These are phyloP conservation scores for Raja brachyura DNA, from an alignment of 2,113 vertebrate species.

Conservation along the genomic window DNA sequence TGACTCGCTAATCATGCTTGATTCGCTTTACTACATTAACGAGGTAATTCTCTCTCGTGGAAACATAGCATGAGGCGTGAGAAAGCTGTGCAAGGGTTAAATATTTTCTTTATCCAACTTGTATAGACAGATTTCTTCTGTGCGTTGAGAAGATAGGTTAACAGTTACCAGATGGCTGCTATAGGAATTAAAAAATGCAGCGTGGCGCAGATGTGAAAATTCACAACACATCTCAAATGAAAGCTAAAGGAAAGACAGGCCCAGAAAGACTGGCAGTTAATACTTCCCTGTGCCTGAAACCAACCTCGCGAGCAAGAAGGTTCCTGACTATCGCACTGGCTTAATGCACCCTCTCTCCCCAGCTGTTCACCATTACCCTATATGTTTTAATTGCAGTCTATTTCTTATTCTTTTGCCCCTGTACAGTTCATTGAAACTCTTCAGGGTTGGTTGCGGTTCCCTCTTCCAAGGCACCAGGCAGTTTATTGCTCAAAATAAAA, in stretches of 20 bases:
- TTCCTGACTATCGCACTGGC: not conserved
- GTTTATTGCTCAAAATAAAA: not conserved
- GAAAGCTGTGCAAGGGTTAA: slow-evolving; percentile 14
- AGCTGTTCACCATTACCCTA: slow-evolving; percentile 32
- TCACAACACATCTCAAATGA: not conserved
- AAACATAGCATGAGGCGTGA: not conserved
- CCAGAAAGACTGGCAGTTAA: not conserved
- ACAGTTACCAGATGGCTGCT: slow-evolving; percentile 24
- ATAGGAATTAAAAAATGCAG: slow-evolving; percentile 27
- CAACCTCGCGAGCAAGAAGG: not conserved
- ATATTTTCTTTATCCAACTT: slow-evolving; percentile 7
- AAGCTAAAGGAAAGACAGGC: not conserved
- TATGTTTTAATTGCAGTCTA: slow-evolving; percentile 7
- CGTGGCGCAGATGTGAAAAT: slow-evolving; percentile 27
- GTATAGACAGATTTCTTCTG: slow-evolving; percentile 21
- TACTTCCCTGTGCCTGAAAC: not conserved
- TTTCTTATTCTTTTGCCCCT: not conserved
- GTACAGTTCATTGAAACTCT: not conserved
- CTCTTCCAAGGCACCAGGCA: not conserved
- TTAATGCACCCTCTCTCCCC: not conserved
- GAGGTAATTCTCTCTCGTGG: not conserved
- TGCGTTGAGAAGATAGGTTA: slow-evolving; percentile 20
- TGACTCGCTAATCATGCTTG: not conserved
- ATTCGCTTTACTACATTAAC: not conserved
- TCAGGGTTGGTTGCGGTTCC: not conserved